Evolutionary conservation across 64 coral and sea anemone genomes (phyloP).

Genomic region (Pachyseris speciosa): DNA sequence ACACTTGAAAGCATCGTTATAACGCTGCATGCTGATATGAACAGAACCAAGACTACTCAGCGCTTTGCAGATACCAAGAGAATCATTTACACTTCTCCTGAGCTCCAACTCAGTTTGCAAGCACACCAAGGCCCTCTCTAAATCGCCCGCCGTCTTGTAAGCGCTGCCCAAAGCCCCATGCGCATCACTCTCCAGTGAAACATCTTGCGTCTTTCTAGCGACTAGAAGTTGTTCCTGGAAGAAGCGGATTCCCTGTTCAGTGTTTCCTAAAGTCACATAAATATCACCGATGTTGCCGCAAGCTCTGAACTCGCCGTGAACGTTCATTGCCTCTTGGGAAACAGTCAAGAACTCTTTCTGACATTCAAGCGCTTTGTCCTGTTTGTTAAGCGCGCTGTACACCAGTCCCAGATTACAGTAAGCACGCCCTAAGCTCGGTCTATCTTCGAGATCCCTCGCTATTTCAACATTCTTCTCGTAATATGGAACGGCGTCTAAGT

Average conservation of each 20-base stretch:
- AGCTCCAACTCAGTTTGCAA: constrained; percentile 70
- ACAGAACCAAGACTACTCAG: constrained; percentile 77
- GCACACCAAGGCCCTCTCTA: constrained; percentile 72
- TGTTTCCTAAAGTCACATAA: constrained; percentile 74
- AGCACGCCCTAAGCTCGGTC: constrained; percentile 74
- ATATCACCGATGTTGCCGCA: constrained; percentile 95
- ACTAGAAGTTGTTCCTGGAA: constrained; percentile 88
- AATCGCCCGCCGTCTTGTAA: constrained; percentile 69
- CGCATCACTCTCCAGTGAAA: constrained; percentile 71
- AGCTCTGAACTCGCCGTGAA: constrained; percentile 82
- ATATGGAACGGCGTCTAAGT: constrained; percentile 69
- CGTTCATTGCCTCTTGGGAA: constrained; percentile 73
- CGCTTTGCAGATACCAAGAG: constrained; percentile 68
- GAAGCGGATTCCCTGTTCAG: constrained; percentile 66
- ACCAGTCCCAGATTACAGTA: constrained; percentile 93
- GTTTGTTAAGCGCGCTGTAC: constrained; percentile 77
- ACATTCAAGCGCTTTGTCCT: constrained; percentile 77
- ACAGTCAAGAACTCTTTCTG: constrained; percentile 82
- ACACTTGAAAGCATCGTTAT: constrained; percentile 75
- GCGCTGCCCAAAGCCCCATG: constrained; percentile 80
- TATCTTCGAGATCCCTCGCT: constrained; percentile 79
- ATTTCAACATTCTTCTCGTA: constrained; percentile 93
- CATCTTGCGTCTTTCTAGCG: constrained; percentile 72
- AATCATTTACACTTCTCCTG: constrained; percentile 41
- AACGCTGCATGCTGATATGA: constrained; percentile 31